phyloP scores from a whole-genome alignment of 2,113 vertebrate species.

The Petaurus breviceps region DNA sequence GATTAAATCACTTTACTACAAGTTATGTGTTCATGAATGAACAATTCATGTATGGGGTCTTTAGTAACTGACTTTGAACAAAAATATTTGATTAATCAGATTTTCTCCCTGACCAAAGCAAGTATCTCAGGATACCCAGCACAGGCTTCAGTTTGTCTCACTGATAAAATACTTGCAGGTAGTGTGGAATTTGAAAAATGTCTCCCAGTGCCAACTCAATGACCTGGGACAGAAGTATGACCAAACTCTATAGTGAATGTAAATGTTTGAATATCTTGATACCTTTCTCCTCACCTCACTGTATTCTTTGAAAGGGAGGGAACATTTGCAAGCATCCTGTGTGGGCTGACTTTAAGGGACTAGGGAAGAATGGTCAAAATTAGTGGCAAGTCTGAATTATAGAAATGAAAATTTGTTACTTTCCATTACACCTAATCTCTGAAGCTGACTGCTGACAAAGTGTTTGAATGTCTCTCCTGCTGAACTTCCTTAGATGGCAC shows the following conservation, averaged over 20 bases:
- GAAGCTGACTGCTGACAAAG: neutral
- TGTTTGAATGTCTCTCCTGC: neutral
- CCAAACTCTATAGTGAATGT: neutral
- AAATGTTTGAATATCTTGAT: accelerated
- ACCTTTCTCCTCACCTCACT: accelerated
- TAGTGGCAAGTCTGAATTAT: neutral
- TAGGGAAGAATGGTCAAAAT: neutral
- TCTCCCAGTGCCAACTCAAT: neutral
- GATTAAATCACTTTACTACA: neutral
- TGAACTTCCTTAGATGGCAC: neutral
- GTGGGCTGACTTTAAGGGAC: neutral
- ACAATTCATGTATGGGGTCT: neutral
- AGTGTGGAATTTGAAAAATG: neutral
- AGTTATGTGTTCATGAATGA: neutral
- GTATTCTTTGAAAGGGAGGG: neutral
- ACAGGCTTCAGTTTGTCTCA: neutral
- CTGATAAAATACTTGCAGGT: neutral
- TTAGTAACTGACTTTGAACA: neutral
- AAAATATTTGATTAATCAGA: neutral
- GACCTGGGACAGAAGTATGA: neutral
- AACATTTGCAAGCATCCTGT: no score
- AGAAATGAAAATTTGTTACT: neutral
- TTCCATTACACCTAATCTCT: neutral
- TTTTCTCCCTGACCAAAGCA: neutral
- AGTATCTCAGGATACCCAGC: neutral